Evolutionary conservation across 2,888 invertebrate species (phyloP), one percentile per base, ranked within the genome.

Genomic region (Rhimphoctona megacephalus): DNA sequence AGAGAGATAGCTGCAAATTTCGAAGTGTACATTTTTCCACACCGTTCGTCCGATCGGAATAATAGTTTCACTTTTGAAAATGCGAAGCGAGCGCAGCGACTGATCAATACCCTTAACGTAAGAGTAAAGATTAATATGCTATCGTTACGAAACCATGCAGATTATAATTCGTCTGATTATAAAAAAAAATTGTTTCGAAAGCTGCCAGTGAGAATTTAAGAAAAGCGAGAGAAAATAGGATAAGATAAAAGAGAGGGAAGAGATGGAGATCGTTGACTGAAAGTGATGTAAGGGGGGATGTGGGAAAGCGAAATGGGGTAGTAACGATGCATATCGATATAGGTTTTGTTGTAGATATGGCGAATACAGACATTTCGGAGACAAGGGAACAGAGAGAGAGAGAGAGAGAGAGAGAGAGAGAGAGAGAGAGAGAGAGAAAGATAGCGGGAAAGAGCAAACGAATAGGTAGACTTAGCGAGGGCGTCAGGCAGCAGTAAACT

Each of bases 401-500:
- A 81, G 52, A 81, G 66, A 64, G 52, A 66, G 72, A 70, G 64
- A 76, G 46, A 61, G 46, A 19, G 73, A 83, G 49, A 52, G 66
- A 43, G n/a, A n/a, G n/a, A 78, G 43, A 70, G 67, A 73, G 43
- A 72, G 61, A 72, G 67, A 81, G 22, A 73, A 78, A 81, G 43
- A 66, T 66, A 72, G 66, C 64, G 49, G 52, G 49, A 17, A 69
- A 84, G 52, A 57, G 67, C 17, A 49, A n/a, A n/a, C 6, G 61
- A 61, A 30, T 30, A 66, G 52, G 67, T 74, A 66, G 81, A 74
- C 39, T 33, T 22, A 33, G 64, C 33, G 76, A 72, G 72, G 79
- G 83, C 80, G 80, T 83, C 83, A 86, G 85, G 76, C 33, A 69
- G 79, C 79, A 74, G 74, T 79, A 85, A 82, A 86, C 76, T 66